Evolutionary conservation across 2,797 vertebrate genomes (phyloP), one percentile per base, ranked within the genome.

Genomic region (Tinamus major): DNA sequence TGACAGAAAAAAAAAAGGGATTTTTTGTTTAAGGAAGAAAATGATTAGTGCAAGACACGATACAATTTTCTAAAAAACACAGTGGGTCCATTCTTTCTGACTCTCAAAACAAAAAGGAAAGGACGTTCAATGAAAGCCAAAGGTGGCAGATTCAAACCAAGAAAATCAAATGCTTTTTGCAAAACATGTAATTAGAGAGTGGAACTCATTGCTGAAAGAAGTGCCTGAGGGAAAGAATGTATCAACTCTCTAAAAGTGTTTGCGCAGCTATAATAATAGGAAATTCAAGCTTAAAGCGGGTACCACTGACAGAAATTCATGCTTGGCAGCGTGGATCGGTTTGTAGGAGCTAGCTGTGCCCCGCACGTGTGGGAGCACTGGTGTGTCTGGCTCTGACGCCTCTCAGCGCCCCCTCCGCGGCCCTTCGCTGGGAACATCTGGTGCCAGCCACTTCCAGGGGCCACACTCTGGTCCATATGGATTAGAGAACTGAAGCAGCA

Each of bases 141-240:
- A 92, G 53, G 56, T 85, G 59, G 39, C 10, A 79, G 56, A 85
- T 21, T 80, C 76, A 90, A 94, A 92, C 49, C 58, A 89, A 90
- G 33, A 79, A 93, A 89, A 78, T 59, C 53, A 83, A 85, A 71
- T 2, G 0, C 6, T 77, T 70, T 77, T 75, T 58, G 46, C 0
- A 3, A 95, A 95, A 87, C 33, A 83, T 0, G 5, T 89, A 94
- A 95, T 95, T 89, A 93, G 55, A 84, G 63, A 79, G 15, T 46
- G 42, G 67, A 89, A 92, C 6, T 69, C 35, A 2, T 35, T 18
- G 29, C 59, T 80, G 49, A 78, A 87, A 92, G 53, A 90, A 87
- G n/a, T n/a, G 59, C 88, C 85, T 21, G 59, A 91, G 77, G 81
- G 35, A 72, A 85, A 85, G 41, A 56, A 89, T 2, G 7, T 75